phyloP scores from a whole-genome alignment of 2,113 vertebrate species.

The Triplophysa dalaica region DNA sequence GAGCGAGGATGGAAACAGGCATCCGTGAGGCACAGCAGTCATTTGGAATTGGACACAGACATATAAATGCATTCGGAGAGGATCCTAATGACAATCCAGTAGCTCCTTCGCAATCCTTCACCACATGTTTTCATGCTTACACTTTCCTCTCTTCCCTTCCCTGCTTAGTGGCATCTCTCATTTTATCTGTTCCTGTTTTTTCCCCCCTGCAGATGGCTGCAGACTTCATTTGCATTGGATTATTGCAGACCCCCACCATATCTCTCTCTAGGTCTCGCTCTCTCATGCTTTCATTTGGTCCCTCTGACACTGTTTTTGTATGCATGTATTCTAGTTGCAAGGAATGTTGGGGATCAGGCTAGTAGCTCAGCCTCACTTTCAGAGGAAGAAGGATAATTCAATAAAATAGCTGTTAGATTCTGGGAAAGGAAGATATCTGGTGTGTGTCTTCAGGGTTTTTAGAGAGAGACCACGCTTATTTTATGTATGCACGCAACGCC shows the following conservation, averaged over 20 bases:
- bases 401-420: conserved; percentile 30
- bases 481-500: background rate
- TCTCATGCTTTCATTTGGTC: background rate
- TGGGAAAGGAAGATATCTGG: conserved; percentile 5
- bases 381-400: conserved; percentile 28
- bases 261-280: background rate
- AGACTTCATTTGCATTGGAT: conserved; percentile 33
- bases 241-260: background rate
- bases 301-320: conserved; percentile 17
- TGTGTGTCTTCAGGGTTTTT: conserved; percentile 2
- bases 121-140: too few relatives aligned
- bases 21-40: conserved; percentile 18
- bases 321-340: conserved; percentile 28
- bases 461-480: conserved; percentile 7
- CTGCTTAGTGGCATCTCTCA: background rate
- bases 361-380: background rate
- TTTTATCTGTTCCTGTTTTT: background rate
- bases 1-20: conserved; percentile 3
- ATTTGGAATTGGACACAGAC: conserved; percentile 40
- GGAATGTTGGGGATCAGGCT: conserved; percentile 20
- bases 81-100: conserved; percentile 37
- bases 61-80: conserved; percentile 43
- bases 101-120: background rate
- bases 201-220: conserved; percentile 9
- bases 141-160: background rate